Evolutionary conservation across 2,113 vertebrate species (phyloP), one percentile per base, ranked within the genome.

Genomic region (Microcebus jonahi): DNA sequence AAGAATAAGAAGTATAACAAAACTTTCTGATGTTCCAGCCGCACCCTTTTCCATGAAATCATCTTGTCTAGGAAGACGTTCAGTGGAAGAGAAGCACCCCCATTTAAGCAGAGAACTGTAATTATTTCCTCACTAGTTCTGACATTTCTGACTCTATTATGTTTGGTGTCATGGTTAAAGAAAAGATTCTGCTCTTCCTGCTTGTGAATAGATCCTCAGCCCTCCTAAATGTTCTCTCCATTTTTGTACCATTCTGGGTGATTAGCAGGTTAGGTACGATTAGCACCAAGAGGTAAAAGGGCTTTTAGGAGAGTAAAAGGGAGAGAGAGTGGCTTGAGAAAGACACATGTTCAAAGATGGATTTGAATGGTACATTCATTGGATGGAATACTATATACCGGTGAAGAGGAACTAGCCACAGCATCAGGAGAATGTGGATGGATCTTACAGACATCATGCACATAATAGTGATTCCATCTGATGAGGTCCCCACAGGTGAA

Each of bases 111-210:
- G 67, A 94, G 94, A 77, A 83, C 25, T 97, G 15, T 92, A 97
- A 97, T 97, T 96, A 98, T 93, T 97, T 71, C 93, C 81, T 98
- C 90, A 55, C 2, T 61, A 91, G 94, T 9, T 88, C 2, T 97
- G 95, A 96, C 89, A 90, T 84, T 94, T 96, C 68, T 93, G 92
- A 98, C 87, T 96, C 90, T 23, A 61, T 96, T 96, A 95, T 61
- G 65, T 90, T 96, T 75, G 7, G 6, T 96, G 79, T 80, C 90
- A 94, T 7, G 71, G 94, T 77, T 8, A 29, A 90, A 55, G 70
- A 73, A n/a, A 50, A 94, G 77, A 57, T 77, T 77, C 68, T 80
- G 73, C 36, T 82, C 80, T 83, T 76, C 45, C 57, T 75, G 91
- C 65, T 89, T 76, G 29, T 59, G 82, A 95, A 55, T 53, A 85